Evolutionary conservation across 1,140 invertebrate species (phyloP).

Genomic region (Trissolcus basalis): DNA sequence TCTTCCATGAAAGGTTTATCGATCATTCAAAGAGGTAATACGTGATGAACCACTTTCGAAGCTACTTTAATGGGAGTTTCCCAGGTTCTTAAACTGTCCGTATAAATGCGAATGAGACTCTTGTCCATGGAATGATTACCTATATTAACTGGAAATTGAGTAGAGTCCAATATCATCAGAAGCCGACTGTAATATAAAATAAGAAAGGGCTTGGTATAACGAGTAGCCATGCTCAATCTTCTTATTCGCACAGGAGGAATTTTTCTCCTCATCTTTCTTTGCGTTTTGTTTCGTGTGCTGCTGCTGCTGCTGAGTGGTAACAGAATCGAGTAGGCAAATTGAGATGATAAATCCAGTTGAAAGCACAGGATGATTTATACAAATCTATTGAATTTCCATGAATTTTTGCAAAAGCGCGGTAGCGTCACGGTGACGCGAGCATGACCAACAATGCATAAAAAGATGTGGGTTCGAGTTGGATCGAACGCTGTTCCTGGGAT

Average conservation of each 20-base stretch:
- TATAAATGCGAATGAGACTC: slow-evolving; percentile 8
- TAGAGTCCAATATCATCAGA: slow-evolving; percentile 8
- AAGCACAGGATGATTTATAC: background rate
- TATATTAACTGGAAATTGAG: slow-evolving; percentile 24
- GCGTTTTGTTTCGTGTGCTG: too few species aligned
- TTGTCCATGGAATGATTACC: slow-evolving; percentile 9
- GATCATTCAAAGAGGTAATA: too few species aligned
- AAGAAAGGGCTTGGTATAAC: slow-evolving; percentile 15
- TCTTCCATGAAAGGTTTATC: too few species aligned
- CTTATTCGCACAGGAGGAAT: slow-evolving; percentile 41
- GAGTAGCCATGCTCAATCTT: slow-evolving; percentile 26
- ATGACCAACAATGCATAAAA: slow-evolving; percentile 59
- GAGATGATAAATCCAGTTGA: too few species aligned
- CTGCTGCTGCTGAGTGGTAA: too few species aligned
- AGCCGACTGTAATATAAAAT: slow-evolving; percentile 27
- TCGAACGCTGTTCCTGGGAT: slow-evolving; percentile 32
- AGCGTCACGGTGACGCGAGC: slow-evolving; percentile 51
- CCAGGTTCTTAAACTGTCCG: slow-evolving; percentile 7
- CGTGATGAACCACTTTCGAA: background rate
- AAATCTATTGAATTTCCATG: background rate
- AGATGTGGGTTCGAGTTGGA: slow-evolving; percentile 42
- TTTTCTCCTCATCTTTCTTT: too few species aligned
- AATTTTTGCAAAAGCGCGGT: background rate
- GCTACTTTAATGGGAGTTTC: slow-evolving; percentile 3
- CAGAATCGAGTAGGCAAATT: too few species aligned